Conservation (phyloP, 2,797 vertebrate species). For the Alauda arvensis region DNA sequence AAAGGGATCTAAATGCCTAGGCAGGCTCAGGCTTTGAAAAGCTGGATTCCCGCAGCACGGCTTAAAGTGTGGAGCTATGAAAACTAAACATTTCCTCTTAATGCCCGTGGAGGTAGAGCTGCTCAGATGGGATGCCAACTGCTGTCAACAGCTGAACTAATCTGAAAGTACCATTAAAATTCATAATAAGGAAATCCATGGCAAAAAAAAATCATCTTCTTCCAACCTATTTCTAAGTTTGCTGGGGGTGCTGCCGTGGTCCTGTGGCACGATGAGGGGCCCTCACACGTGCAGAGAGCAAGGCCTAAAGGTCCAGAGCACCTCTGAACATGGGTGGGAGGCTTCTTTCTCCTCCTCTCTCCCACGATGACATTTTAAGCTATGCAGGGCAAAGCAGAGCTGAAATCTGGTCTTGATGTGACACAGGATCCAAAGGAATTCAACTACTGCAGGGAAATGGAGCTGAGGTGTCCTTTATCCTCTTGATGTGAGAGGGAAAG, state of each 20-base stretch:
- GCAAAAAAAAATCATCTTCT: too few relatives aligned
- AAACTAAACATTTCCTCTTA: slow-evolving; percentile 40
- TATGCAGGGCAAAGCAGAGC: background rate
- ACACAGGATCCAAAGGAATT: background rate
- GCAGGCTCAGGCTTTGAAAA: background rate
- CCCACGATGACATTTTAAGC: background rate
- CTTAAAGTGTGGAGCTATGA: background rate
- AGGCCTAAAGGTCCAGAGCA: background rate
- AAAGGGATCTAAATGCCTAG: background rate
- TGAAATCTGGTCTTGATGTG: background rate
- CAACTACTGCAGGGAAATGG: background rate
- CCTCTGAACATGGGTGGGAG: accelerated
- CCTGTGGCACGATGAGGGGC: background rate
- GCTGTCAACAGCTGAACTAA: background rate
- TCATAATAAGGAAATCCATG: background rate
- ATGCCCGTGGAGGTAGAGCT: background rate
- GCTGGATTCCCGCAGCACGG: background rate
- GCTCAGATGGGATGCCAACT: background rate
- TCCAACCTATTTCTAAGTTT: background rate
- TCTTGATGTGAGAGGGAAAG: background rate
- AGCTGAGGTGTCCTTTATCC: background rate
- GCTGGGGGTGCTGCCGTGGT: background rate
- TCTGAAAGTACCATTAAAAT: slow-evolving; percentile 19
- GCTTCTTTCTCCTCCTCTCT: background rate
- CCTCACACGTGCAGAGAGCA: background rate